Evolutionary conservation across 2,888 invertebrate genomes (phyloP), one percentile per base, ranked within the genome.

Genomic region (Caenorhabditis afra): DNA sequence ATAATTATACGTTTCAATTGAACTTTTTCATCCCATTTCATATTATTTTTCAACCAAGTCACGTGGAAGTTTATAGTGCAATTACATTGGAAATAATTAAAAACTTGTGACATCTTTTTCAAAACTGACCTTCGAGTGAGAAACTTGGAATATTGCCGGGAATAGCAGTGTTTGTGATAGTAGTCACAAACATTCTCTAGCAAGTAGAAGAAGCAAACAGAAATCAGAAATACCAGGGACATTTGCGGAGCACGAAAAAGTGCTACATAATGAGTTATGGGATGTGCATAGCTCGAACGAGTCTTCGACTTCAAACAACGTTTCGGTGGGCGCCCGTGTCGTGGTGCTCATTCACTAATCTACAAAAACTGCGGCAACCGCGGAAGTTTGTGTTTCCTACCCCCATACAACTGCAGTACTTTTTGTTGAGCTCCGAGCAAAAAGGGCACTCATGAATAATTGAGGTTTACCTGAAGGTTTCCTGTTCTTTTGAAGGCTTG

Each of bases 241-340:
- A 73, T 64, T 73, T 73, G 73, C 39, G 64, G 58, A 50, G 58
- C 49, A 73, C 64, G 64, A 73, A 73, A 73, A 73, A 73, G 73
- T 73, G 73, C 73, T 73, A 73, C 73, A 73, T 73, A 73, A 73
- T 73, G 73, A 73, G 73, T 73, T 73, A 73, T 73, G 73, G 64
- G 64, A 73, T 73, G 73, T 73, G 73, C 73, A 73, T 64, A 64
- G 73, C 73, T 73, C 37, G 68, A 62, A 44, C 71, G 41, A 64
- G 37, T 29, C 29, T 5, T 29, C 29, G 3, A 29, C 29, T 29
- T 29, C 29, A 29, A 29, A 67, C 67, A 67, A 67, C 57, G 58
- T 68, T 23, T 29, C 49, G 61, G 29, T 7, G 29, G n/a, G n/a
- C n/a, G n/a, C n/a, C 29, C 29, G 29, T 29, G 29, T 29, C 57